Evolutionary conservation across 2,888 invertebrate genomes (phyloP), one percentile per base, ranked within the genome.

Genomic region (Heliconius cydno): DNA sequence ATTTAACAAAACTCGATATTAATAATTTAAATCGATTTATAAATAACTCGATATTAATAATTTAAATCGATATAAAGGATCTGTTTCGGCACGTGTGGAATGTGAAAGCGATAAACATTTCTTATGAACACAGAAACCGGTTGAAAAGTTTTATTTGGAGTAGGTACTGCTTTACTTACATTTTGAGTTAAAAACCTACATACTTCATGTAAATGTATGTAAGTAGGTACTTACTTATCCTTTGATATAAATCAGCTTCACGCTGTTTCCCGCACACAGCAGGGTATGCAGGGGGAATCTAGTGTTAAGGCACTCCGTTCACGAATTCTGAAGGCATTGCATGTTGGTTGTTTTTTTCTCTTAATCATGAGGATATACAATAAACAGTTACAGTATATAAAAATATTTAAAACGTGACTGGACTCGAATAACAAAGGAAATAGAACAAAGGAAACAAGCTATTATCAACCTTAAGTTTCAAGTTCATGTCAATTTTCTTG

Each of bases 31-130:
- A 76, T 34, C 15, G 12, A 15, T 60, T 7, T 30, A 38, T 2
- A 10, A 38, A 13, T n/a, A 34, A 68, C 34, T 72, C 38, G 67
- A 52, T 30, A 68, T 63, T 9, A 75, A 67, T 78, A 30, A 60
- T 67, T 67, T 38, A 52, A 67, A 76, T 30, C 9, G 22, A n/a
- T 73, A 13, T 30, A 1, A 73, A 73, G 73, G 73, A 73, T 57
- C n/a, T 34, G 19, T 65, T 75, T 46, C 65, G 65, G 75, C 65
- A 75, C 65, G 75, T 28, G 63, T 65, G 46, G 75, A 75, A 75
- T 75, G 75, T 75, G 75, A 75, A 75, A 75, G 75, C 65, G 65
- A 75, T 75, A 66, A 73, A 66, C 41, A 65, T 30, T 46, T 65
- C 38, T 46, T 75, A 19, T 25, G 28, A 75, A 12, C 25, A 63